Conservation (phyloP, 2,888 invertebrate species). For the Lasioglossum villosulum region DNA sequence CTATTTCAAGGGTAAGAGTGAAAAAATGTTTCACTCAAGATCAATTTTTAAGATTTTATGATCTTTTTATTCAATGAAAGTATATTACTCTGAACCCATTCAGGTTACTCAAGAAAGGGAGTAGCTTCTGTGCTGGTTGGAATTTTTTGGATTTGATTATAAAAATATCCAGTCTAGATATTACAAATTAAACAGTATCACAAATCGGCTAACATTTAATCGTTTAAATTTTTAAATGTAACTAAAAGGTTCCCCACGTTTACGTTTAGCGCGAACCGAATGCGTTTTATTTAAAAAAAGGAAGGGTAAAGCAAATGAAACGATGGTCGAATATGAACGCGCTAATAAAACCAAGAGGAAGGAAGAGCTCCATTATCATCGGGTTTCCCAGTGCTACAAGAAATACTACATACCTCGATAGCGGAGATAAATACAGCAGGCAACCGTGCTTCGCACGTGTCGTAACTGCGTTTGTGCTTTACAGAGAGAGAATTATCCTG, state of each 20-base stretch:
- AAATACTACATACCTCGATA: slow-evolving; percentile 35
- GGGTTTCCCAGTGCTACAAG: background rate
- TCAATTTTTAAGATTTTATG: too few relatives aligned
- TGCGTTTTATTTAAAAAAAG: background rate
- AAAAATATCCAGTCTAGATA: too few relatives aligned
- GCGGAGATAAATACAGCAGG: slow-evolving; percentile 66
- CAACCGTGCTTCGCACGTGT: slow-evolving; percentile 63
- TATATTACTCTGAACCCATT: too few relatives aligned
- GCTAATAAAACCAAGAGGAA: slow-evolving; percentile 7
- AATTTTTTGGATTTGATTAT: too few relatives aligned
- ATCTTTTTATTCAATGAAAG: too few relatives aligned
- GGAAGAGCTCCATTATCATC: background rate
- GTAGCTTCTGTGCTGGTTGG: too few relatives aligned
- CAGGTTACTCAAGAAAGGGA: too few relatives aligned
- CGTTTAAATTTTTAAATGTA: background rate
- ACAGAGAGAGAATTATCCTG: slow-evolving; percentile 40
- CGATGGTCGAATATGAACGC: background rate
- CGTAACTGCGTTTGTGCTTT: slow-evolving; percentile 34
- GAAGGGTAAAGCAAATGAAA: too few relatives aligned
- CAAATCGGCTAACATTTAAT: background rate
- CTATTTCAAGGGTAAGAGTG: too few relatives aligned
- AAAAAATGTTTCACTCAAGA: too few relatives aligned
- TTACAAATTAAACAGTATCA: background rate
- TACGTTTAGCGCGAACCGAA: background rate
- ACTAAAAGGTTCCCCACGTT: background rate